phyloP scores from a whole-genome alignment of 2,113 vertebrate species.

The Silurus asotus region DNA sequence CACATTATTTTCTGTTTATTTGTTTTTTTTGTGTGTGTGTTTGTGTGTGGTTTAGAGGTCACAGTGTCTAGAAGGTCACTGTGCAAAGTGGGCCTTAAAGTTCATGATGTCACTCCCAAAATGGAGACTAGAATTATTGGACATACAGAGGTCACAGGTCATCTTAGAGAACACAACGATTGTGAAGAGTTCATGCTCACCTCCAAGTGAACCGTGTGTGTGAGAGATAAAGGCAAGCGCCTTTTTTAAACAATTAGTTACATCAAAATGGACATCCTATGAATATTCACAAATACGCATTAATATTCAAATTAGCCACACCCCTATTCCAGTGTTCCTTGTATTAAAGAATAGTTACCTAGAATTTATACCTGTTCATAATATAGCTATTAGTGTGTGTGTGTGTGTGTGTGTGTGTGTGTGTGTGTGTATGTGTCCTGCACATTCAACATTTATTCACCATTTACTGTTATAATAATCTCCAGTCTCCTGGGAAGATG shows the following conservation, averaged over 20 bases:
- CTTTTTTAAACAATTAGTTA: background rate
- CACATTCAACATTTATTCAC: too few relatives aligned
- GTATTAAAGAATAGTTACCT: background rate
- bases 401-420: too few relatives aligned
- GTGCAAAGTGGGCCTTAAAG: slow-evolving; percentile 37
- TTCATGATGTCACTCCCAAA: slow-evolving; percentile 53
- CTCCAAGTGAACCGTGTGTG: slow-evolving; percentile 65
- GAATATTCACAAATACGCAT: background rate
- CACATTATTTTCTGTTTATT: too few relatives aligned
- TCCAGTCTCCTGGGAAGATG: too few relatives aligned
- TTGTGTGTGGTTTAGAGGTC: slow-evolving; percentile 38
- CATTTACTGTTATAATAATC: too few relatives aligned
- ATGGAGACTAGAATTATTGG: slow-evolving; percentile 49
- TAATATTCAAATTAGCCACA: background rate
- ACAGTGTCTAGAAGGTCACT: slow-evolving; percentile 21
- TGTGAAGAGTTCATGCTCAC: slow-evolving; percentile 61
- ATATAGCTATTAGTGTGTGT: too few relatives aligned
- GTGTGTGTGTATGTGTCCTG: too few relatives aligned
- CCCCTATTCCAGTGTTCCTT: background rate
- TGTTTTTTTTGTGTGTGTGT: background rate
- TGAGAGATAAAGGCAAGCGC: background rate
- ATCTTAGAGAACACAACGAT: slow-evolving; percentile 49
- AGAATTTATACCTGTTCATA: too few relatives aligned
- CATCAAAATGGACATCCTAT: background rate
- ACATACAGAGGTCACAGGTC: slow-evolving; percentile 67